Base-by-base conservation (phyloP, 2,797 vertebrate species). In the Neoniphon sammara region DNA sequence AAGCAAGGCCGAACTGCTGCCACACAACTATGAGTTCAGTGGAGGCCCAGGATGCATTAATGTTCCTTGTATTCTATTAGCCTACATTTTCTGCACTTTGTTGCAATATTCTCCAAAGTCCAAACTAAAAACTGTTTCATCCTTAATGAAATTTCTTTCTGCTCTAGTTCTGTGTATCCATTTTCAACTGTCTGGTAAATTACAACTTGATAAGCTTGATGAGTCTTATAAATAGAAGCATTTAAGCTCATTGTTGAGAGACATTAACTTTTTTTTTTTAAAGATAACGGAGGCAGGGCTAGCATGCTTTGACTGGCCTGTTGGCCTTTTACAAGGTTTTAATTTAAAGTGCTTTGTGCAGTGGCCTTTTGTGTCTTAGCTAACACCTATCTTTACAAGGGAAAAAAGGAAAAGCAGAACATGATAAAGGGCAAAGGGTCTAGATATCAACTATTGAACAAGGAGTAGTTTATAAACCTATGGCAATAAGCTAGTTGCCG, bases 31-130 rank as follows among this genome's bases (percentile, higher is more conserved):
- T 60, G 71, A 75, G 59, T 82, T 76, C 68, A 30, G 14, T 42
- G 1, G 5, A 11, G 17, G 61, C 80, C 68, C 79, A 66, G 70
- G 81, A 73, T 77, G 71, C 75, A 78, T 69, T 70, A 77, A 18
- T 53, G 21, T 69, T 73, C 25, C 55, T 58, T 56, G 44, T 78
- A 74, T 71, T 86, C 62, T 82, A 80, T 86, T 85, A 86, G 62
- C 77, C 81, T 83, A 86, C 66, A 71, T 88, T 79, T 87, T 81
- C 50, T 82, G 15, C 34, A 47, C 46, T 74, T 80, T 79, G 84
- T 88, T 88, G 85, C 66, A 63, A 59, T 69, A 80, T 59, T 81
- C 76, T 85, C 76, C 62, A 49, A 84, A 70, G 82, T 80, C 64
- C 73, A 69, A 80, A 77, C 54, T 69, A 66, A 75, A 70, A 49